These are phyloP conservation scores for Lamellibrachia columna DNA, from an alignment of 2,888 invertebrate genomes.

Conservation along the genomic window DNA sequence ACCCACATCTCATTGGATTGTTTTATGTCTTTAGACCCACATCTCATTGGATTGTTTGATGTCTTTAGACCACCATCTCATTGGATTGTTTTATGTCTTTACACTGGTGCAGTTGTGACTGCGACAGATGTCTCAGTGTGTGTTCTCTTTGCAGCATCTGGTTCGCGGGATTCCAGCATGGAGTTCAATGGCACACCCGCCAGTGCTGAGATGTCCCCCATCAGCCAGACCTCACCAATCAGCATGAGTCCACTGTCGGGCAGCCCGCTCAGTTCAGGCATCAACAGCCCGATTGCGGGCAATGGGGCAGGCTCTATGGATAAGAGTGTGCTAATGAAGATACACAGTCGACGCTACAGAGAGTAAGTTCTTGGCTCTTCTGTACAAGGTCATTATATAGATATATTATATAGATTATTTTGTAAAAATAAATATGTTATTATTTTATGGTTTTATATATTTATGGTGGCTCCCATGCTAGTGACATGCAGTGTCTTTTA, in stretches of 20 bases:
- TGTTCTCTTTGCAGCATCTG: conserved; percentile 44
- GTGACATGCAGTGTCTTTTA: too few relatives aligned
- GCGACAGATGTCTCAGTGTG: not conserved
- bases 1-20: too few relatives aligned
- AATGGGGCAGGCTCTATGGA: conserved; percentile 37
- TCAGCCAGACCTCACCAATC: conserved; percentile 64
- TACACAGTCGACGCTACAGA: conserved; percentile 67
- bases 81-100: not conserved
- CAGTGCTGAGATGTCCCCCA: conserved; percentile 62
- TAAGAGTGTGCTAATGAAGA: conserved; percentile 53
- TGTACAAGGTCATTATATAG: not conserved
- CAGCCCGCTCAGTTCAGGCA: conserved; percentile 57
- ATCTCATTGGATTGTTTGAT: too few relatives aligned
- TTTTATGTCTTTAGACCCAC: too few relatives aligned
- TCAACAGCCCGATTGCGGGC: conserved; percentile 60
- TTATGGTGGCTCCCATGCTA: too few relatives aligned
- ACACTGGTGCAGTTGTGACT: not conserved
- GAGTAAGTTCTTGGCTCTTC: conserved; percentile 58
- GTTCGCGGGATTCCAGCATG: conserved; percentile 46
- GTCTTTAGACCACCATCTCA: not conserved
- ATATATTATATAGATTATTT: too few relatives aligned
- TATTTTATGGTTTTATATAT: too few relatives aligned
- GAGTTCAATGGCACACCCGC: conserved; percentile 47
- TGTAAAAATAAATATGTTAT: too few relatives aligned
- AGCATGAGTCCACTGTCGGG: conserved; percentile 62